Percentiles rank a stretch among this genome's conserved stretches.
These are phyloP conservation scores for Ictidomys tridecemlineatus DNA, from an alignment of 2,113 vertebrate genomes.

Conservation along the genomic window DNA sequence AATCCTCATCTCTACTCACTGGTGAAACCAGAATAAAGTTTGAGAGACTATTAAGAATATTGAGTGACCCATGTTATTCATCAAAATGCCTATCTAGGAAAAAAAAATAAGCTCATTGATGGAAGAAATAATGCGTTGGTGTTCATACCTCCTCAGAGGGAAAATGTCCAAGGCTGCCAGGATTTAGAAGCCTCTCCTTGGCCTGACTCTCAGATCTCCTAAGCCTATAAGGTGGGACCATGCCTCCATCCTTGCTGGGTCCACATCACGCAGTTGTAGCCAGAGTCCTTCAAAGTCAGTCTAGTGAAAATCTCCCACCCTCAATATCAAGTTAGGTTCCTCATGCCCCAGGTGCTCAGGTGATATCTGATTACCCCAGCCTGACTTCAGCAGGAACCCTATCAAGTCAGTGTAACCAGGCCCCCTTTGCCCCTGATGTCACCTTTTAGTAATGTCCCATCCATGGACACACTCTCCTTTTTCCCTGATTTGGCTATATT, in stretches of 20 bases:
- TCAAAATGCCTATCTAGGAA: conserved; percentile 3
- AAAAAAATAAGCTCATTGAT: neutral
- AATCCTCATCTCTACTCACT: conserved; percentile 11
- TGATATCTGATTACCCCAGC: neutral
- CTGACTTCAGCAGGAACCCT: neutral
- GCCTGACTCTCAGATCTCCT: neutral
- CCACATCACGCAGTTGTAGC: neutral
- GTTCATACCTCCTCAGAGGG: neutral
- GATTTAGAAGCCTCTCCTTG: neutral
- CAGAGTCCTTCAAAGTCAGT: neutral
- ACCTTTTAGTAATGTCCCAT: neutral
- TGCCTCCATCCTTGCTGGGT: neutral
- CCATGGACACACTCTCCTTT: neutral
- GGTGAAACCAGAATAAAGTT: neutral
- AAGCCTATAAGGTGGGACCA: neutral
- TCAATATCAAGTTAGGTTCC: neutral
- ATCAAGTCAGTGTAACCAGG: neutral
- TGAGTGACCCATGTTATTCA: neutral
- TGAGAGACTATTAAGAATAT: neutral
- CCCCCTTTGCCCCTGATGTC: neutral
- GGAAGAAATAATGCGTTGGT: neutral
- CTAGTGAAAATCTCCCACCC: neutral
- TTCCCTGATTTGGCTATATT: neutral
- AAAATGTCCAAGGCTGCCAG: neutral
- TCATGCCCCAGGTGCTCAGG: neutral